Percentiles rank a stretch among this genome's conserved stretches.
These are phyloP conservation scores for Palythoa caribaeorum DNA, from an alignment of 92 coral and sea anemone genomes.

Conservation along the genomic window DNA sequence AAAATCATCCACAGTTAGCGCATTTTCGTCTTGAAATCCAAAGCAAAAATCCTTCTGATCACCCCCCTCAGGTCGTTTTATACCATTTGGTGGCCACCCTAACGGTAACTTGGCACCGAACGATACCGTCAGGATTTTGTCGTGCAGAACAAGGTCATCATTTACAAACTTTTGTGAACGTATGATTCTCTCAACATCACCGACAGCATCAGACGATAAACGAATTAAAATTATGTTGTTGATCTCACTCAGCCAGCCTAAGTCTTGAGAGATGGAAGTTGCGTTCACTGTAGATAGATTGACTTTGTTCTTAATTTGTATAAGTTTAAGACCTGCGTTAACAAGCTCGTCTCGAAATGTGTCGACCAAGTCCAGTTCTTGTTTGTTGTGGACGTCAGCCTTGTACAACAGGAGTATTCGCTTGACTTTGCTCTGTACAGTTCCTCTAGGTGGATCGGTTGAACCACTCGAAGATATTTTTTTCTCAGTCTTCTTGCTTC, in stretches of 20 bases:
- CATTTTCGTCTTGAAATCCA: slow-evolving; percentile 63
- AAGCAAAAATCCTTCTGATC: slow-evolving; percentile 68
- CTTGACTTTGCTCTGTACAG: slow-evolving; percentile 33
- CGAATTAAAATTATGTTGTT: slow-evolving; percentile 87
- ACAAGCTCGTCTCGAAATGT: slow-evolving; percentile 87
- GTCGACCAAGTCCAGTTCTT: slow-evolving; percentile 66
- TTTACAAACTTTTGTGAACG: slow-evolving; percentile 73
- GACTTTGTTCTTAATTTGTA: slow-evolving; percentile 24
- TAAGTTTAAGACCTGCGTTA: slow-evolving; percentile 18
- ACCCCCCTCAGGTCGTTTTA: slow-evolving; percentile 54
- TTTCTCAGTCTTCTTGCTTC: slow-evolving; percentile 16
- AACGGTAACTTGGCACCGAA: slow-evolving; percentile 71
- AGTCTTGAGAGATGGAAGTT: slow-evolving; percentile 39
- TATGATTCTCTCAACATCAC: slow-evolving; percentile 60
- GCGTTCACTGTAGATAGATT: slow-evolving; percentile 32
- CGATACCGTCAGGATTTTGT: slow-evolving; percentile 77
- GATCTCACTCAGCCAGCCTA: slow-evolving; percentile 77
- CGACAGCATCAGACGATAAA: slow-evolving; percentile 75
- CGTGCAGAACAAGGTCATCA: slow-evolving; percentile 72
- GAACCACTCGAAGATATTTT: not conserved
- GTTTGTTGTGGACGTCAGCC: slow-evolving; percentile 45
- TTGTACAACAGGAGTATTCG: slow-evolving; percentile 82
- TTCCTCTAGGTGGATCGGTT: slow-evolving; percentile 28
- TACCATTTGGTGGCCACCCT: slow-evolving; percentile 89
- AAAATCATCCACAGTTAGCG: slow-evolving; percentile 55